phyloP scores from a whole-genome alignment of 2,888 invertebrate species.

The Heliconius charithonia region DNA sequence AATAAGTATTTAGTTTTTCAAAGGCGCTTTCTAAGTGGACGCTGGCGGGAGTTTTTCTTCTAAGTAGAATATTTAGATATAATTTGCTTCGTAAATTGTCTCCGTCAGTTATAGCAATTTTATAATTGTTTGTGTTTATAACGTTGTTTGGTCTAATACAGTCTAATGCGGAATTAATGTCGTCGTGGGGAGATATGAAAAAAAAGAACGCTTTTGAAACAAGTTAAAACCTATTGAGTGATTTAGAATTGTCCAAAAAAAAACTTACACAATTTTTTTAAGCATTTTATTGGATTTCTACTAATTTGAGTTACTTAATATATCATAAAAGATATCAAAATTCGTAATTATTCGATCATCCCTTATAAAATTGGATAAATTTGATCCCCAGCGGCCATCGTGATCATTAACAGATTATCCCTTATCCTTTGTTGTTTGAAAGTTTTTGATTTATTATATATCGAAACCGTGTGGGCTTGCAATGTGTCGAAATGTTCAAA shows the following conservation, averaged over 20 bases:
- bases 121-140: conserved; percentile 57
- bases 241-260: too few species aligned
- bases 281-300: too few species aligned
- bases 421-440: conserved; percentile 68
- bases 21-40: conserved; percentile 79
- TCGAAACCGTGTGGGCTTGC: conserved; percentile 56
- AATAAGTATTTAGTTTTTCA: conserved; percentile 81
- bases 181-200: not conserved
- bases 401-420: conserved; percentile 79
- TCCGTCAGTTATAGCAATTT: conserved; percentile 68
- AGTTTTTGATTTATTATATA: conserved; percentile 80
- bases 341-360: conserved; percentile 50
- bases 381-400: conserved; percentile 62
- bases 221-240: too few species aligned
- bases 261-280: too few species aligned
- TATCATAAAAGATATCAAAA: not conserved
- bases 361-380: conserved; percentile 45
- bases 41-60: conserved; percentile 67
- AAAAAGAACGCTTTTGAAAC: too few species aligned
- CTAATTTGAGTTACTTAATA: not conserved
- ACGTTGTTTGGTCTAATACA: not conserved
- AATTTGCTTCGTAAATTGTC: conserved; percentile 74
- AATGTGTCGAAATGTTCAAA: conserved; percentile 52
- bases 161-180: not conserved
- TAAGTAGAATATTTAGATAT: conserved; percentile 68